Evolutionary conservation across 2,797 vertebrate genomes (phyloP), one percentile per base, ranked within the genome.

Genomic region (Malacoctenus gilli): DNA sequence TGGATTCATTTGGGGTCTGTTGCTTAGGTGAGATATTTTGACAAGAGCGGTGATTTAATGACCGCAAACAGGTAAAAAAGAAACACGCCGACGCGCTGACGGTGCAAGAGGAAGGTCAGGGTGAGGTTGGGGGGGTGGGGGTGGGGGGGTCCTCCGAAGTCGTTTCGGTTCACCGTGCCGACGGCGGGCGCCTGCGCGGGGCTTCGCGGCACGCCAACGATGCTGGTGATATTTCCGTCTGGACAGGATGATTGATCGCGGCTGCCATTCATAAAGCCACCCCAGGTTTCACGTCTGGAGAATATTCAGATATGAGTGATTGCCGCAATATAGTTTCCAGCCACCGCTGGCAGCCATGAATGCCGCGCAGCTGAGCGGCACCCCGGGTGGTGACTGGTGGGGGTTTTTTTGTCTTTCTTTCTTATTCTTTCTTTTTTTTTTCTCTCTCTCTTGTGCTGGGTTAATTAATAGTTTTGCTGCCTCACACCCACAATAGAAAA

Each of bases 281-380:
- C 23, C 40, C 18, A n/a, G 19, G 40, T 19, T 25, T 46, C 7
- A 22, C 4, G 25, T 25, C 25, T 21, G 28, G 35, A 25, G 12
- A 19, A 53, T 34, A 15, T 36, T 56, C 43, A 25, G 14, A 13
- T 36, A 31, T 53, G 40, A 61, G 11, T 52, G 32, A 53, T 22
- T 32, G 34, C 18, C 51, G 36, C 35, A 64, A 31, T 52, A 48
- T 5, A 13, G 12, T 37, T 40, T 59, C 6, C 9, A n/a, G 32
- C 66, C 51, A 64, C 21, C 0, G 2, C 50, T 10, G 55, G 42
- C 47, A 22, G 51, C 34, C 32, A 21, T 56, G 35, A 40, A 25
- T 23, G 1, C 8, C 16, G 31, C 47, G 20, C 51, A 59, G 30
- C 38, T 58, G 23, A 37, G 15, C 52, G 38, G 39, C 19, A 28